Conservation (phyloP, 2,797 vertebrate genomes). For the Argentina silus region DNA sequence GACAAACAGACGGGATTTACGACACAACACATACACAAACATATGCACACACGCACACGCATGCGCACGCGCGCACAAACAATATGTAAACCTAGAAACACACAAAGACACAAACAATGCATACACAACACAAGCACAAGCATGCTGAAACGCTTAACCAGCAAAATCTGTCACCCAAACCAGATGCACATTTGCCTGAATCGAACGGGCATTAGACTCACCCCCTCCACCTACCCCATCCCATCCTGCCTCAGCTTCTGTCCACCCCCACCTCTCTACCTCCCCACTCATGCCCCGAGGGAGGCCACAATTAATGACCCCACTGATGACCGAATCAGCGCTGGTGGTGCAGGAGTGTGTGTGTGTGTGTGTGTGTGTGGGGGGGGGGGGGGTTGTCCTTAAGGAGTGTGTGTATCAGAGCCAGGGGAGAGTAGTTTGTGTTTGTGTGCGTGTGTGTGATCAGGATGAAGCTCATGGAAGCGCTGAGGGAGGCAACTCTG, state of each 20-base stretch:
- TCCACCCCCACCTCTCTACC: neutral
- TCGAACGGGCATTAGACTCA: slow-evolving; percentile 1
- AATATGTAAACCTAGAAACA: neutral
- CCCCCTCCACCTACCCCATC: neutral
- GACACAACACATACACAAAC: slow-evolving; percentile 52
- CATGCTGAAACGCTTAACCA: slow-evolving; percentile 1
- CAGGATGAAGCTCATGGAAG: neutral
- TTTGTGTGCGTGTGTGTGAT: neutral
- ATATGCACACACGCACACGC: slow-evolving; percentile 35
- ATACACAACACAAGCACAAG: slow-evolving; percentile 6
- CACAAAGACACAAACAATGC: neutral
- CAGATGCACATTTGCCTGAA: slow-evolving; percentile 5
- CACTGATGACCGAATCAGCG: slow-evolving; percentile 12
- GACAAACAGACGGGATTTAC: slow-evolving; percentile 80
- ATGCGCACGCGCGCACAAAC: slow-evolving; percentile 7
- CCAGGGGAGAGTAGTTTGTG: neutral
- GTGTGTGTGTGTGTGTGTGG: too few species aligned
- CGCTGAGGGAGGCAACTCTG: neutral
- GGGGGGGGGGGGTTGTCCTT: neutral
- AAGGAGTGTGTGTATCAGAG: neutral
- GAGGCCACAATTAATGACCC: slow-evolving; percentile 19
- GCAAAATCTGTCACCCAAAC: neutral
- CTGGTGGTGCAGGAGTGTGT: neutral
- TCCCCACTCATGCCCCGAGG: neutral
- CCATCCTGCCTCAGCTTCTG: neutral